Evolutionary conservation across 2,888 invertebrate genomes (phyloP), one percentile per base, ranked within the genome.

Genomic region (Drosophila peninsularis): DNA sequence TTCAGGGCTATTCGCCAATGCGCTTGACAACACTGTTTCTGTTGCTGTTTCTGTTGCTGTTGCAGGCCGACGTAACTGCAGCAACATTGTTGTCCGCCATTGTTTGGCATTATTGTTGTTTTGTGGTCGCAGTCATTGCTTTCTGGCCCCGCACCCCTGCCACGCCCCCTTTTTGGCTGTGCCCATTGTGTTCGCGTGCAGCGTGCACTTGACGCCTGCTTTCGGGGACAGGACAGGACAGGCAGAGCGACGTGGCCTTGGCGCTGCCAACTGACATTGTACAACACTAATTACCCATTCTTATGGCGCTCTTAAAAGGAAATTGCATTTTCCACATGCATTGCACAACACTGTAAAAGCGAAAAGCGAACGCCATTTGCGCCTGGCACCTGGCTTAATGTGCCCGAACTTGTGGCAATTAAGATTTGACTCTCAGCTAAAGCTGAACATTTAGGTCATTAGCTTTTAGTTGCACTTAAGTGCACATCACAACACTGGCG

Each of bases 281-380:
- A 42, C 75, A 78, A 58, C 78, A 78, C 79, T 75, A 75, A 75
- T 75, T 75, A 64, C 58, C 52, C 75, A 50, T 64, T 75, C 37
- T 36, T 27, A 49, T 54, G 37, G 42, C 69, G 39, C 61, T 19
- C 55, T 68, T 78, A n/a, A 74, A 68, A 41, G 42, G 30, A 30
- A 64, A 62, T 56, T 52, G 13, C 21, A 57, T 74, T 61, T 32
- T 44, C 21, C 21, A 34, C 65, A 24, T 56, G 41, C 61, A 39
- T 55, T 57, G 24, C 50, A 39, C 52, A 49, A 72, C 52, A 64
- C 64, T 53, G 37, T 50, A 34, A 19, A 19, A 5, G 49, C 32
- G 19, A 32, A 30, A 32, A 30, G 17, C 47, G 1, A 45, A 27
- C 27, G n/a, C 27, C 45, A 45, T 34, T 36, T n/a, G 21, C 14